A percentile compares a stretch with the other conserved stretches of the same genome.
These are phyloP conservation scores for Sturmia bella DNA, from an alignment of 2,888 invertebrate genomes.

Conservation along the genomic window DNA sequence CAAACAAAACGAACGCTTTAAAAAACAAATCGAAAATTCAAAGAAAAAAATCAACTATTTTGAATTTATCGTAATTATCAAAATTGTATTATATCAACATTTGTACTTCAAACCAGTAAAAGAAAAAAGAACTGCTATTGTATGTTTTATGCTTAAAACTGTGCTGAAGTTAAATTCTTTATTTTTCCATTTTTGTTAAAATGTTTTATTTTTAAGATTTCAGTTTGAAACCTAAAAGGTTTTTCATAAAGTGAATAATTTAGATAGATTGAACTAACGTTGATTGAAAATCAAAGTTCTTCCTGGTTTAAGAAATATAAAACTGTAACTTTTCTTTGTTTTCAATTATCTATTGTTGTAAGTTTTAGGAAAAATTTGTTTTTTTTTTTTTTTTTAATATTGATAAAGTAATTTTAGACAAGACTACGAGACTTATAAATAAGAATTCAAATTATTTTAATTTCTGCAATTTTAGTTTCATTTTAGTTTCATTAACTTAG, in stretches of 20 bases:
- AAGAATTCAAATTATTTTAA: conserved; percentile 55
- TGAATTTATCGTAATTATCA: no score
- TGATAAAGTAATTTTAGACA: conserved; percentile 68
- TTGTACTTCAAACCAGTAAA: no score
- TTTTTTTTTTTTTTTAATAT: conserved; percentile 19
- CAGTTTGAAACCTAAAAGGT: conserved; percentile 46
- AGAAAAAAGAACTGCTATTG: no score
- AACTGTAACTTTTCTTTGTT: conserved; percentile 19
- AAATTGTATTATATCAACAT: no score
- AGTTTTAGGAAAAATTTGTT: conserved; percentile 22
- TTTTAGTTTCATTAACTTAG: conserved; percentile 43
- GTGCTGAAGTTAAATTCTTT: no score
- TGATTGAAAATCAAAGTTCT: conserved; percentile 64
- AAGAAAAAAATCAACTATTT: no score
- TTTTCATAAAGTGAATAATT: conserved; percentile 8
- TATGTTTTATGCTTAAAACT: no score
- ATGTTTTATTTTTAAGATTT: conserved; percentile 17
- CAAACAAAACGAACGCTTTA: no score
- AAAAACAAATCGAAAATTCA: no score
- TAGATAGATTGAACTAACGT: conserved; percentile 26
- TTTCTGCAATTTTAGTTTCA: conserved; percentile 45
- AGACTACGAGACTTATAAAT: conserved; percentile 74
- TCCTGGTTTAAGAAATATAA: conserved; percentile 61
- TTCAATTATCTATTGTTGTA: conserved; percentile 39
- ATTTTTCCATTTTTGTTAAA: not conserved